These are phyloP conservation scores for Stenoptilia bipunctidactyla DNA, from an alignment of 2,888 invertebrate genomes.

Conservation along the genomic window DNA sequence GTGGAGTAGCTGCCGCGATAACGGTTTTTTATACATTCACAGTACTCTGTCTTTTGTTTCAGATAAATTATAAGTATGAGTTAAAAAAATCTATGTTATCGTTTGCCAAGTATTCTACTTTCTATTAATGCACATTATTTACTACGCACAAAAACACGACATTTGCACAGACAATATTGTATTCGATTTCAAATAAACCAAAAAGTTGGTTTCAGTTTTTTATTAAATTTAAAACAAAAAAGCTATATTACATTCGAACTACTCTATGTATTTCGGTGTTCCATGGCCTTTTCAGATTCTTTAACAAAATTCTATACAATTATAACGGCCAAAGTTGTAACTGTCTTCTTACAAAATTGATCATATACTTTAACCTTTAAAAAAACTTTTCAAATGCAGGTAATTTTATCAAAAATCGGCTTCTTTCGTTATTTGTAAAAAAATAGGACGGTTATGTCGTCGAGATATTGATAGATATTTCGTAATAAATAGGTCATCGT, in stretches of 20 bases:
- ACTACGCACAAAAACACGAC: too few relatives aligned
- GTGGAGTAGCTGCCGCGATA: slow-evolving; percentile 18
- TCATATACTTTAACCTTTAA: slow-evolving; percentile 34
- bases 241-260: too few relatives aligned
- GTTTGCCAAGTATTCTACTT: too few relatives aligned
- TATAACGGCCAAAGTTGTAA: slow-evolving; percentile 70
- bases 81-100: too few relatives aligned
- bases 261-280: slow-evolving; percentile 30
- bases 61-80: too few relatives aligned
- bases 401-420: slow-evolving; percentile 51
- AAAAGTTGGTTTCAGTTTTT: too few relatives aligned
- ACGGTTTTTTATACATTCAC: too few relatives aligned
- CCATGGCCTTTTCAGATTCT: background rate
- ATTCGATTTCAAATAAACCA: too few relatives aligned
- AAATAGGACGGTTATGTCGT: slow-evolving; percentile 51
- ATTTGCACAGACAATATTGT: too few relatives aligned
- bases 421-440: slow-evolving; percentile 35
- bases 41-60: too few relatives aligned
- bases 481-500: slow-evolving; percentile 64
- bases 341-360: slow-evolving; percentile 60
- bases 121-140: too few relatives aligned
- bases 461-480: slow-evolving; percentile 32
- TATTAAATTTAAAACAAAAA: too few relatives aligned
- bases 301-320: slow-evolving; percentile 65
- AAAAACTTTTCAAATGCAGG: slow-evolving; percentile 56